Evolutionary conservation across 1,140 invertebrate species (phyloP).

Genomic region (Marisa cornuarietis): DNA sequence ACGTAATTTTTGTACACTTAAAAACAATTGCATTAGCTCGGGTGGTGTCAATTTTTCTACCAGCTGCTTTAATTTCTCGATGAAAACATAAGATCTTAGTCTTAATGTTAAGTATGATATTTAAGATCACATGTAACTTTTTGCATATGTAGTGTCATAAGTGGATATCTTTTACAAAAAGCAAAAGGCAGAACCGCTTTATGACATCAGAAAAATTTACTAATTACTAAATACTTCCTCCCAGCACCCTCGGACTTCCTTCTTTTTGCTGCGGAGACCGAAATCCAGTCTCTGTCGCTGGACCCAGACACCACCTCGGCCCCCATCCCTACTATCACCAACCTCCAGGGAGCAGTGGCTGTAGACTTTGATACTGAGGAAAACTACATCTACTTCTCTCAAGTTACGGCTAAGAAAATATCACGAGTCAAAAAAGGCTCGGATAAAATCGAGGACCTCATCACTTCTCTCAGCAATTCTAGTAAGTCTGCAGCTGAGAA

Average conservation of each 20-base stretch:
- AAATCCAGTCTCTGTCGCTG: conserved; percentile 86
- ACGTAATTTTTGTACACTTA: no score
- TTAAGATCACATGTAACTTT: no score
- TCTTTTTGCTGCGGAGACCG: conserved; percentile 90
- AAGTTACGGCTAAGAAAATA: conserved; percentile 50
- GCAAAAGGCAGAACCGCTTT: not conserved
- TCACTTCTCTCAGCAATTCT: conserved; percentile 31
- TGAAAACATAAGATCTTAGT: no score
- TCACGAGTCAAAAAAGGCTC: conserved; percentile 46
- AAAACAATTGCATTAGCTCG: no score
- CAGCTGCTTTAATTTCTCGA: no score
- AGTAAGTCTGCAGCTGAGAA: conserved; percentile 23
- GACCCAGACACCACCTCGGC: conserved; percentile 82
- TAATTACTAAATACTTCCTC: conserved; percentile 30
- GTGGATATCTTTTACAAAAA: no score
- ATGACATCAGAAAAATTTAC: conserved; percentile 15
- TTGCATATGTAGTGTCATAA: no score
- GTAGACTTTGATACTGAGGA: conserved; percentile 60
- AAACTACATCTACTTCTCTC: conserved; percentile 78
- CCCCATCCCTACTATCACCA: conserved; percentile 79
- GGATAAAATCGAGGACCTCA: conserved; percentile 40
- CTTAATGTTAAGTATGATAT: no score
- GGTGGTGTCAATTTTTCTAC: no score
- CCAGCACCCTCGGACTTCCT: conserved; percentile 85
- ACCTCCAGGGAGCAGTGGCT: conserved; percentile 46